Conservation (phyloP, 2,888 invertebrate species). For the Asteroscopus sphinx region DNA sequence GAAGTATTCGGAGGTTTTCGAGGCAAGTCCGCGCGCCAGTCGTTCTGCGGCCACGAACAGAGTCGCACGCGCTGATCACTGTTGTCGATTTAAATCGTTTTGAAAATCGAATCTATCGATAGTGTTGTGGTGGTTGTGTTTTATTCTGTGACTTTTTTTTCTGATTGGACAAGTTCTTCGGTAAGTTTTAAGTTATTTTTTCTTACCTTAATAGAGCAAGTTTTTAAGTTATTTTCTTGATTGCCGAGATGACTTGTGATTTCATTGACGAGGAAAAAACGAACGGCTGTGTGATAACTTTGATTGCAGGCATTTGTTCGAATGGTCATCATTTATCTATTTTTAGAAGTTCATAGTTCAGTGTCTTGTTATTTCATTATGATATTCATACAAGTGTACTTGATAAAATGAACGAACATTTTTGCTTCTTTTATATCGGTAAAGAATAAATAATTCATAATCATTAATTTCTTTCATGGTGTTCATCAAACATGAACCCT, state of each 20-base stretch:
- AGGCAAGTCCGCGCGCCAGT: slow-evolving; percentile 18
- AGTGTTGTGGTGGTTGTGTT: slow-evolving; percentile 48
- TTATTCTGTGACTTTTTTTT: slow-evolving; percentile 17
- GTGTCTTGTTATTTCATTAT: slow-evolving; percentile 1
- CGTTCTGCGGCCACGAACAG: slow-evolving; percentile 24
- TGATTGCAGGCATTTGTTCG: slow-evolving; percentile 9
- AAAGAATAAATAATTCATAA: too few relatives aligned
- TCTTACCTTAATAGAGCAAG: background rate
- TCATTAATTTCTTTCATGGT: too few relatives aligned
- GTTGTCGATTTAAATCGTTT: slow-evolving; percentile 19
- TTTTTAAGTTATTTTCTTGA: background rate
- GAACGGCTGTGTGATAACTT: slow-evolving; percentile 31
- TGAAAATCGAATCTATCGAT: slow-evolving; percentile 23
- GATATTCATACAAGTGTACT: background rate
- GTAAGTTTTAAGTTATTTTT: slow-evolving; percentile 22
- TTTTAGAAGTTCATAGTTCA: slow-evolving; percentile 22
- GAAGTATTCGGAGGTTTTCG: slow-evolving; percentile 38
- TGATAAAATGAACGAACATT: background rate
- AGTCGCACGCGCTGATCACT: slow-evolving; percentile 29
- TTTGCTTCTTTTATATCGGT: slow-evolving; percentile 16
- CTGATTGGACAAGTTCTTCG: slow-evolving; percentile 24
- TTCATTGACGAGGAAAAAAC: slow-evolving; percentile 40
- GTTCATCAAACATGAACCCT: too few relatives aligned
- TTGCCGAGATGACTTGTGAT: slow-evolving; percentile 13
- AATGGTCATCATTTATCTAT: slow-evolving; percentile 8